Base-by-base conservation (phyloP, 2,113 vertebrate species). In the Orycteropus afer region DNA sequence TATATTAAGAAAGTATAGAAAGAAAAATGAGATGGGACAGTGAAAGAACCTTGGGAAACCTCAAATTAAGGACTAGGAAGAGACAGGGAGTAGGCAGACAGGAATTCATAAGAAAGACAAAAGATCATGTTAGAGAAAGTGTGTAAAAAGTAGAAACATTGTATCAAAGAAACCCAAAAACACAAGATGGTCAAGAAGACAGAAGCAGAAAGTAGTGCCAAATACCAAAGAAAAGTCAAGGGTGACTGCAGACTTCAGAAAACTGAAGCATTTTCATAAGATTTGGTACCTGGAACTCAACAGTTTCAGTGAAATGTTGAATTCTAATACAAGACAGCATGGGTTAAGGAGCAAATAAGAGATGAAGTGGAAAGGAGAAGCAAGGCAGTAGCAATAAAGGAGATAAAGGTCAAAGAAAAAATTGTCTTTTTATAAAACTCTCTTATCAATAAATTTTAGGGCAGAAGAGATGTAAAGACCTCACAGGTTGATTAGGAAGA, bases 101-200 rank as follows among this genome's bases (percentile, higher is more conserved):
- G 37, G 37, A 91, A 93, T 40, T 71, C 51, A 86, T n/a, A 61
- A 76, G 67, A 87, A 29, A 71, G n/a, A 78, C 51, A 69, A n/a
- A 59, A 69, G n/a, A 12, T 83, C 25, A 63, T 5, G 14, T 53
- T 74, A 84, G 34, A 80, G 1, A 61, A 29, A 71, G 29, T 13
- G 4, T 91, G 65, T 71, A 34, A 10, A 49, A 76, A n/a, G n/a
- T n/a, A n/a, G 55, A 6, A 29, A 10, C 11, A 49, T 45, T n/a
- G 22, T 59, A 22, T 37, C 76, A 91, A 57, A 86, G 61, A 94
- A 93, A 81, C 45, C 5, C 42, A 65, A 53, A 89, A n/a, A 81
- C 82, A 32, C 23, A 88, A 88, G 34, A 53, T 61, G 71, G 55
- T 78, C 37, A 86, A 89, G 37, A 90, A 94, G 40, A 77, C 37